Evolutionary conservation across 2,797 vertebrate genomes (phyloP).

Genomic region (Aphelocoma californica): DNA sequence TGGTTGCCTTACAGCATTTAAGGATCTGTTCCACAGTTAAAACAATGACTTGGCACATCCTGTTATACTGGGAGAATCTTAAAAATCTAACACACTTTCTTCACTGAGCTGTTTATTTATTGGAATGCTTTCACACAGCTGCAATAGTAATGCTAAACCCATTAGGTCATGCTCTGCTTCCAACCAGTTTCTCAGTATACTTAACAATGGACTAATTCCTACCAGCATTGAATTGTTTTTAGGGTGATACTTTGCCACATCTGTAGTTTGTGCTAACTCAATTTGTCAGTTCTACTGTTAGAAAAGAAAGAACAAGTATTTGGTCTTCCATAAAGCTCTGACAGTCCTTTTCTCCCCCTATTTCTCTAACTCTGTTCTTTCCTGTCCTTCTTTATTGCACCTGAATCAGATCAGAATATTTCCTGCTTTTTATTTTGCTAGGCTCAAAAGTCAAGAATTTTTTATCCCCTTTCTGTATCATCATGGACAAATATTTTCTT

Average conservation of each 20-base stretch:
- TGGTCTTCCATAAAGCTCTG: not conserved
- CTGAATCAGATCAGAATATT: not conserved
- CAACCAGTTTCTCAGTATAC: not conserved
- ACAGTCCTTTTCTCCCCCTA: not conserved
- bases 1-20: not conserved
- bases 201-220: slow-evolving; percentile 41
- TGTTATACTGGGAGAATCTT: slow-evolving; percentile 7
- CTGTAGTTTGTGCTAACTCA: not conserved
- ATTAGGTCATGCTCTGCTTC: slow-evolving; percentile 30
- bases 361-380: not conserved
- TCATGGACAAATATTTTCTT: not conserved
- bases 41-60: slow-evolving; percentile 13
- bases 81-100: slow-evolving; percentile 16
- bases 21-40: not conserved
- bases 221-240: not conserved
- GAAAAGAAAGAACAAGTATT: not conserved
- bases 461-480: not conserved
- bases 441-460: not conserved
- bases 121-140: slow-evolving; percentile 37
- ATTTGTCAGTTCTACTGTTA: not conserved
- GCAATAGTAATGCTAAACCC: slow-evolving; percentile 3
- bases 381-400: not conserved
- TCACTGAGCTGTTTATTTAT: slow-evolving; percentile 4
- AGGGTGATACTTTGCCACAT: not conserved
- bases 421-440: not conserved